These are phyloP conservation scores for Tortrix viridana DNA, from an alignment of 2,888 invertebrate genomes.

Conservation along the genomic window DNA sequence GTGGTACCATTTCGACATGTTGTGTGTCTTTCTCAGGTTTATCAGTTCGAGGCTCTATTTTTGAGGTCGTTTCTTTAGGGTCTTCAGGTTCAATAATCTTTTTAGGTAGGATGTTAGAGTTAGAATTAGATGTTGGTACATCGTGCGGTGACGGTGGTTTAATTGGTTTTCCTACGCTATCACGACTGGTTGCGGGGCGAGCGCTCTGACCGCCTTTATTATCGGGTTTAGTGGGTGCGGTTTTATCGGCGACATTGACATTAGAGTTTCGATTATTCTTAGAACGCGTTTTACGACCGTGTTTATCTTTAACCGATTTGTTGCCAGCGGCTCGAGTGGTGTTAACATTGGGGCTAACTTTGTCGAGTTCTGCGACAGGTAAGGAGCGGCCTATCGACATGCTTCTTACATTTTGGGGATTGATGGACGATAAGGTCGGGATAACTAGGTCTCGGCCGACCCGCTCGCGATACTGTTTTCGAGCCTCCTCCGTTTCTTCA, in stretches of 20 bases:
- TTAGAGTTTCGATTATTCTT: constrained; percentile 16
- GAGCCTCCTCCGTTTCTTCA: constrained; percentile 51
- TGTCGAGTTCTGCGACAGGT: constrained; percentile 14
- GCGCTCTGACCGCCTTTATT: constrained; percentile 2
- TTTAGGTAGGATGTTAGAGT: neutral
- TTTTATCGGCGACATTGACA: constrained; percentile 29
- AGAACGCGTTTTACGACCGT: constrained; percentile 27
- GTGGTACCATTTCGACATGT: constrained; percentile 43
- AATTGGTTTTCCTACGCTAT: constrained; percentile 6
- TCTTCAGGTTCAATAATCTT: neutral
- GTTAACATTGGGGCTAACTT: constrained; percentile 12
- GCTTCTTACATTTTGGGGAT: constrained; percentile 64
- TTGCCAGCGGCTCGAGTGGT: constrained; percentile 10
- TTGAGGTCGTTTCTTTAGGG: neutral
- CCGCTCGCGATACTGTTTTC: constrained; percentile 52
- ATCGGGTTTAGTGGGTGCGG: neutral
- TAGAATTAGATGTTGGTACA: neutral
- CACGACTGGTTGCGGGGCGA: neutral
- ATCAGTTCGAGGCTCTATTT: constrained; percentile 4
- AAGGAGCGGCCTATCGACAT: constrained; percentile 60
- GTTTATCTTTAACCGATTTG: constrained; percentile 22
- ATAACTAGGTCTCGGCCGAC: constrained; percentile 53
- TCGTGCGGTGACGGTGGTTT: constrained; percentile 11
- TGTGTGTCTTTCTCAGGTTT: constrained; percentile 39
- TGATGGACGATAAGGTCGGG: constrained; percentile 51